Evolutionary conservation across 2,888 invertebrate genomes (phyloP).

Genomic region (Sarcophaga variegata): DNA sequence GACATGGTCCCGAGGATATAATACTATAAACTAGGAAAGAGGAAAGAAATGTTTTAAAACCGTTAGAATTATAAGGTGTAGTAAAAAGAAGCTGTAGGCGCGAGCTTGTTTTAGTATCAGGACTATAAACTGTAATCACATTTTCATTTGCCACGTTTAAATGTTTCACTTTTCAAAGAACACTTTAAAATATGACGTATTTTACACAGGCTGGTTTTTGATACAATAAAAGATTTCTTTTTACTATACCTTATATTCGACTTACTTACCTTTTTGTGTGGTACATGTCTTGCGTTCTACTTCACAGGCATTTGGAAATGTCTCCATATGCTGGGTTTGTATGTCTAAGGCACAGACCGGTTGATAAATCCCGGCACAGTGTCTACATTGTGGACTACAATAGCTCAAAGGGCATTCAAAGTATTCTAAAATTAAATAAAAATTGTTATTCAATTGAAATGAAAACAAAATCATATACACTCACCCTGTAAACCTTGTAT

Average conservation of each 20-base stretch:
- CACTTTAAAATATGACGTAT: too few species aligned
- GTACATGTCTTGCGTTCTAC: slow-evolving; percentile 56
- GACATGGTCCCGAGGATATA: slow-evolving; percentile 2
- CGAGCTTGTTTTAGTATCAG: too few species aligned
- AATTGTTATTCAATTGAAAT: background rate
- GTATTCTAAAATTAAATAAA: slow-evolving; percentile 34
- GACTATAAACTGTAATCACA: too few species aligned
- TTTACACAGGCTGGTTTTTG: too few species aligned
- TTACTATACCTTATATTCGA: too few species aligned
- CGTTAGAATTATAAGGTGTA: too few species aligned
- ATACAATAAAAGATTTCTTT: too few species aligned
- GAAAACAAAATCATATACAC: slow-evolving; percentile 17
- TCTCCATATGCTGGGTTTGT: background rate
- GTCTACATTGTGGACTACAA: slow-evolving; percentile 40
- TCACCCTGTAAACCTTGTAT: slow-evolving; percentile 59
- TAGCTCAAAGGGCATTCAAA: slow-evolving; percentile 37
- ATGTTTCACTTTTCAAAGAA: too few species aligned
- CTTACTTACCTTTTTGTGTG: slow-evolving; percentile 59
- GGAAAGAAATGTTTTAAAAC: too few species aligned
- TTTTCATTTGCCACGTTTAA: too few species aligned
- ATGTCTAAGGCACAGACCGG: slow-evolving; percentile 64
- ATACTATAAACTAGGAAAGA: background rate
- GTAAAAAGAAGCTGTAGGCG: too few species aligned
- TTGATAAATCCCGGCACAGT: slow-evolving; percentile 38
- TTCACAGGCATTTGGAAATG: slow-evolving; percentile 49